These are phyloP conservation scores for Ischnura elegans DNA, from an alignment of 2,888 invertebrate genomes.

Conservation along the genomic window DNA sequence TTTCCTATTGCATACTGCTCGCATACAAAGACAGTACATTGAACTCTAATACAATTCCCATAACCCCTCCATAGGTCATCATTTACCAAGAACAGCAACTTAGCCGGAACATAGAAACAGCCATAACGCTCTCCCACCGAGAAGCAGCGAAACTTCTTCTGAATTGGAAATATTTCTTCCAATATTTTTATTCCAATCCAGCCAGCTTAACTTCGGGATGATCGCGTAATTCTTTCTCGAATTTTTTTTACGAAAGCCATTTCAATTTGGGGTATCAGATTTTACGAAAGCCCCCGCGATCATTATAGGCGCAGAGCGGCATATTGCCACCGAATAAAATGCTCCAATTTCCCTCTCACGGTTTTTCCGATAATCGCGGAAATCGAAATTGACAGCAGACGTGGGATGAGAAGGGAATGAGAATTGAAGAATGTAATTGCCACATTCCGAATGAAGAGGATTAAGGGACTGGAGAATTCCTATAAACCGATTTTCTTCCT, in stretches of 20 bases:
- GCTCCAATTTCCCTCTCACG: background rate
- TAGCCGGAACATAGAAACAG: background rate
- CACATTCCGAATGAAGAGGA: background rate
- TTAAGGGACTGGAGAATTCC: background rate
- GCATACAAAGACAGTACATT: background rate
- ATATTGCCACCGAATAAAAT: background rate
- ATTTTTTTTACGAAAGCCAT: background rate
- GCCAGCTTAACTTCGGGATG: background rate
- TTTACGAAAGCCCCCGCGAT: background rate
- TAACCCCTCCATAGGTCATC: background rate
- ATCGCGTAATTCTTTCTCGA: background rate
- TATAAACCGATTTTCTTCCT: background rate
- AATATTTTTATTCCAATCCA: background rate
- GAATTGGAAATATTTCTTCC: background rate
- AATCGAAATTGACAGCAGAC: background rate
- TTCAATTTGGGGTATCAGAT: background rate
- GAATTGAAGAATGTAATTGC: background rate
- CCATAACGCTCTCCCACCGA: background rate
- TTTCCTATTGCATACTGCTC: background rate
- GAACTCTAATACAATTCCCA: background rate
- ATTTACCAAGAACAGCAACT: background rate
- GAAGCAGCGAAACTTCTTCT: background rate
- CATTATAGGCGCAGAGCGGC: slow-evolving; percentile 6
- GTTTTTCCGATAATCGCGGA: background rate
- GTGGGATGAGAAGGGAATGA: background rate